Base-by-base conservation (phyloP, 2,888 invertebrate species). In the Ypsolopha scabrella region DNA sequence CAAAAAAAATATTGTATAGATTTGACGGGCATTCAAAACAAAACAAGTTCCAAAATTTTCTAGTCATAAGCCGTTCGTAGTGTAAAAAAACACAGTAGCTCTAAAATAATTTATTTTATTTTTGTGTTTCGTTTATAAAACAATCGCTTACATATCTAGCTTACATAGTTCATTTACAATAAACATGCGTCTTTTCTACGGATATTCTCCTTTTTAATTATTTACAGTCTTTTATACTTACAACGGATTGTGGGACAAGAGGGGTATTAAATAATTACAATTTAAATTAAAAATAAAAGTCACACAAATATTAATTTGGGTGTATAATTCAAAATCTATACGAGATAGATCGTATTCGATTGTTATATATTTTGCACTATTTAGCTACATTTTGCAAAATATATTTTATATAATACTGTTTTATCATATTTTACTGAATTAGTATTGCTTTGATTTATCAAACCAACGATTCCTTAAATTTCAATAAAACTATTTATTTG, bases 91-190 rank as follows among this genome's bases (percentile, higher is more conserved):
- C 39, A 41, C 24, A 34, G 44, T 78, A 75, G 72, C 75, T 81
- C 83, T 86, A 85, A 85, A 86, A 86, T 86, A 86, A 79, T 85
- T 82, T 85, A 83, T 81, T 82, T 49, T 48, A 48, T 37, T 37
- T 70, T 70, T 68, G 67, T 73, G 70, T 75, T 75, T 70, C 71
- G 75, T 80, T 85, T 83, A 80, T 78, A 85, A 85, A 83, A 83
- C 80, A 85, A 82, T 80, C 61, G 67, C 76, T 82, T 80, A 79
- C 50, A 61, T 60, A 24, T 57, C 66, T 76, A 72, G 56, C 66
- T 77, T 73, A 77, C 7, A 52, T 63, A 58, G 60, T 62, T 51
- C 45, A 67, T 68, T 71, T 80, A 82, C 80, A 82, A 69, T 79
- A 73, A 78, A 77, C 72, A 70, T 73, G 75, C 77, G 64, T 70